phyloP scores from a whole-genome alignment of 2,797 vertebrate species.

The Fistularia tabacaria region DNA sequence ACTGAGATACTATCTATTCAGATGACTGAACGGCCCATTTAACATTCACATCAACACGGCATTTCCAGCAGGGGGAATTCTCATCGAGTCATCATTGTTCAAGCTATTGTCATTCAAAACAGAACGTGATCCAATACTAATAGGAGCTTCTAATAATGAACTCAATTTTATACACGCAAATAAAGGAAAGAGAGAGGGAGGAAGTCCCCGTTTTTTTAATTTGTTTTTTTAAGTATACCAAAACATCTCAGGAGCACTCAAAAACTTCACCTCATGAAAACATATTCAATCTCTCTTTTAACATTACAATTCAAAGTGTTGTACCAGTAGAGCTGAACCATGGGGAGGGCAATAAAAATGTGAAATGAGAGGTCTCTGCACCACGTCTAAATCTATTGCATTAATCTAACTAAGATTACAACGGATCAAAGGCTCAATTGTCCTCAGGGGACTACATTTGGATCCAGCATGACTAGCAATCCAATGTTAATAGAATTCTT shows the following conservation, averaged over 20 bases:
- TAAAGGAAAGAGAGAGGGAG: too few relatives aligned
- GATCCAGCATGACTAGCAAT: conserved; percentile 33
- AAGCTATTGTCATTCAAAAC: conserved; percentile 2
- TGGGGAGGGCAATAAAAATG: conserved; percentile 5
- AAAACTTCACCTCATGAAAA: not conserved
- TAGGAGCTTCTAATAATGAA: too few relatives aligned
- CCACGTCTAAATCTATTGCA: conserved; percentile 28
- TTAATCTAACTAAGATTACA: conserved; percentile 37
- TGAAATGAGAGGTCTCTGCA: conserved; percentile 13
- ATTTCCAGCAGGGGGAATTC: conserved; percentile 13
- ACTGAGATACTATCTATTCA: not conserved
- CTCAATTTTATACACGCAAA: too few relatives aligned
- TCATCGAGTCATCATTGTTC: conserved; percentile 3
- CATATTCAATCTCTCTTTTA: not conserved
- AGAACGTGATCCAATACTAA: conserved; percentile 8
- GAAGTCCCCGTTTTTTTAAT: too few relatives aligned
- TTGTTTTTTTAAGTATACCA: too few relatives aligned
- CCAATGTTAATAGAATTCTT: conserved; percentile 19
- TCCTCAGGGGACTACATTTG: conserved; percentile 5
- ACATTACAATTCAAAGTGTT: too few relatives aligned
- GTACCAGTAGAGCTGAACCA: conserved; percentile 5
- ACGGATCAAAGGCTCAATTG: conserved; percentile 44
- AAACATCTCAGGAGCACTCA: too few relatives aligned
- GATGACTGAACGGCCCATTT: conserved; percentile 28
- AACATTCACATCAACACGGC: conserved; percentile 20